These are phyloP conservation scores for Melanitta fusca DNA, from an alignment of 2,797 vertebrate genomes.

Conservation along the genomic window DNA sequence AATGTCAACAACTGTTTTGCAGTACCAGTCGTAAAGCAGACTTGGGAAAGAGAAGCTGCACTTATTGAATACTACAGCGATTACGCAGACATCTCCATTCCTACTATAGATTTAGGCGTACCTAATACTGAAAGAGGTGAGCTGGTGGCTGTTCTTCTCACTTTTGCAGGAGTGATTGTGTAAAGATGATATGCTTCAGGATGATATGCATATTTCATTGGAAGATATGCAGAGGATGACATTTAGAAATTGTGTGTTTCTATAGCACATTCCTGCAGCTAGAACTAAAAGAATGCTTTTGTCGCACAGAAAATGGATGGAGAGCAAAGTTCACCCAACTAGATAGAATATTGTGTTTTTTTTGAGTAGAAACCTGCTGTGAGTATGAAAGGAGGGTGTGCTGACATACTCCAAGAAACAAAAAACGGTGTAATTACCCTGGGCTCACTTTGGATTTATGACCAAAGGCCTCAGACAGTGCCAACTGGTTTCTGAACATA, in stretches of 20 bases:
- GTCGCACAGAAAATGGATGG: not conserved
- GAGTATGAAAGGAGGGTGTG: not conserved
- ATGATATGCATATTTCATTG: not conserved
- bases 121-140: slow-evolving; percentile 96
- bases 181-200: not conserved
- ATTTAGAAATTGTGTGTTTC: not conserved
- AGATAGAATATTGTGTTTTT: not conserved
- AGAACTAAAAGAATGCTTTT: not conserved
- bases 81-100: slow-evolving; percentile 88
- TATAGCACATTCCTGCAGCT: not conserved
- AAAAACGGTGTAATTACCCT: not conserved
- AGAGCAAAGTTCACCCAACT: not conserved
- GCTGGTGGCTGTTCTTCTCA: not conserved
- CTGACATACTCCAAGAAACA: not conserved
- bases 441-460: not conserved
- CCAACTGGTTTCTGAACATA: not conserved
- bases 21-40: slow-evolving; percentile 97
- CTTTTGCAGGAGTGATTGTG: not conserved
- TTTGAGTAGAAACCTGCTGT: not conserved
- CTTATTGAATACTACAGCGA: slow-evolving; percentile 95
- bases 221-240: not conserved
- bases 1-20: slow-evolving; percentile 34
- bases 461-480: not conserved
- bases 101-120: slow-evolving; percentile 90
- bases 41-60: slow-evolving; percentile 90